Conservation (phyloP, 2,113 vertebrate species). For the Sebastes fasciatus region DNA sequence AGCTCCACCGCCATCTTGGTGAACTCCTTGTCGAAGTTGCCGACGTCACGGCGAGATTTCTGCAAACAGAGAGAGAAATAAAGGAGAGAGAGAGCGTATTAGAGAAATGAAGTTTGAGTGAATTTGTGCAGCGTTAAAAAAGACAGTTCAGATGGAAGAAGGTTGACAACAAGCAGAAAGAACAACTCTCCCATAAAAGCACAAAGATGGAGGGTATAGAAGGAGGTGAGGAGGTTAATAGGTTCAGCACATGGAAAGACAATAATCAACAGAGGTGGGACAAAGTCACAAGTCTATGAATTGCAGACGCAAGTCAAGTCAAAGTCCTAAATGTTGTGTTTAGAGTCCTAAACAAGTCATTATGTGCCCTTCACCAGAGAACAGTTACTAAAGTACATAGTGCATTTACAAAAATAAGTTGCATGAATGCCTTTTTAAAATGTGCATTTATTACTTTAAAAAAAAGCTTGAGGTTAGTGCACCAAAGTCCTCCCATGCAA, state of each 20-base stretch:
- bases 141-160: conserved; percentile 2
- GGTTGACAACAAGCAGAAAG: conserved; percentile 22
- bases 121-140: not conserved
- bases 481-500: not conserved
- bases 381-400: not conserved
- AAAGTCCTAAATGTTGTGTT: not conserved
- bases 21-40: conserved; percentile 99
- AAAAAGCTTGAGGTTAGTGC: not conserved
- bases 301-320: not conserved
- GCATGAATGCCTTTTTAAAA: not conserved
- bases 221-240: conserved; percentile 2
- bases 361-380: not conserved
- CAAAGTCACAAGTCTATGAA: conserved; percentile 1
- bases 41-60: conserved; percentile 93
- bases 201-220: conserved; percentile 42
- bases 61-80: conserved; percentile 67
- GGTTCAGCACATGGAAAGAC: conserved; percentile 44
- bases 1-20: conserved; percentile 97
- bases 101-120: not conserved
- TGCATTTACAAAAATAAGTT: too few species aligned
- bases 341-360: not conserved
- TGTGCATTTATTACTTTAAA: not conserved
- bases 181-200: conserved; percentile 31
- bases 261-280: conserved; percentile 45
- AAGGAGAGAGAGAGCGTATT: not conserved